phyloP scores from a whole-genome alignment of 92 coral and sea anemone genomes.

The Meandrina meandrites region DNA sequence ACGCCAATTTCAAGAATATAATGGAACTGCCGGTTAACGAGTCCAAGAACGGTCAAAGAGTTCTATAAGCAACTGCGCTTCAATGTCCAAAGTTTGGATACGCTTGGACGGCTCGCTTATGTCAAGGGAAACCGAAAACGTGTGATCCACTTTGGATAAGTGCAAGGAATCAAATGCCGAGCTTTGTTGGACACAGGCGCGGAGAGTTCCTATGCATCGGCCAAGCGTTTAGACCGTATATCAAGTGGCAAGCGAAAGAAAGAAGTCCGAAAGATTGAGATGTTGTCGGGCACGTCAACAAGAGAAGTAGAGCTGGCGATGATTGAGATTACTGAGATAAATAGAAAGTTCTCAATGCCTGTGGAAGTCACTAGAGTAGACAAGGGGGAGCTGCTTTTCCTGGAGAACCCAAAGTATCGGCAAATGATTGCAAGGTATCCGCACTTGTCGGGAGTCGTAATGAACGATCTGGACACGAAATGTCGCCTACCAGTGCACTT shows the following conservation, averaged over 20 bases:
- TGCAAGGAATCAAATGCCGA: not conserved
- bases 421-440: not conserved
- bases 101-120: too few species aligned
- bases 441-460: not conserved
- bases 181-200: not conserved
- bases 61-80: too few species aligned
- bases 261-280: constrained; percentile 7
- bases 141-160: too few species aligned
- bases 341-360: too few species aligned
- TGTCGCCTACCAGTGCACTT: too few species aligned
- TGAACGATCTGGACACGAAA: not conserved
- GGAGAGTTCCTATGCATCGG: not conserved
- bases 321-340: not conserved
- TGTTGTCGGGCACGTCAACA: not conserved
- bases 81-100: too few species aligned
- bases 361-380: too few species aligned
- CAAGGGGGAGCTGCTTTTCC: not conserved
- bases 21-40: too few species aligned
- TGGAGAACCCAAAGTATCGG: not conserved
- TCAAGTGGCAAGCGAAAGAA: not conserved
- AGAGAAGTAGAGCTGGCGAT: constrained; percentile 6
- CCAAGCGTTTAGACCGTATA: not conserved
- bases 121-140: too few species aligned
- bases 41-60: too few species aligned
- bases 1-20: too few species aligned